Evolutionary conservation across 2,113 vertebrate genomes (phyloP), one percentile per base, ranked within the genome.

Genomic region (Diadophis punctatus): DNA sequence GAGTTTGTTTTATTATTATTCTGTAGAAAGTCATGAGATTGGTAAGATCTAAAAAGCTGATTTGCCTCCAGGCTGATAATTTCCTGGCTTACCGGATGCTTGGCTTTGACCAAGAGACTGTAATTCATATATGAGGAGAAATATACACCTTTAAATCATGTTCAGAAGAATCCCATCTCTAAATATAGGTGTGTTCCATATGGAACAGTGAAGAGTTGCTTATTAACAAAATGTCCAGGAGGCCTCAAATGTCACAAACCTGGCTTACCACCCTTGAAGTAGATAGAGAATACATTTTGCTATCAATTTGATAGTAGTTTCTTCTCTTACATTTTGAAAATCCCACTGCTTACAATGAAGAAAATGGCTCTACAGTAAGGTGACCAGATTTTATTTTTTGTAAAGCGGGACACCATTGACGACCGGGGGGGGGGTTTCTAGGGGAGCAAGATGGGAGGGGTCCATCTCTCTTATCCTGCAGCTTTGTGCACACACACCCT

Each of bases 1-100:
- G 91, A 5, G 74, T 92, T 94, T 90, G 11, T 16, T 88, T 85
- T 93, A 91, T 56, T 93, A 90, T 60, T 23, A 49, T 27, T 85
- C 12, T 85, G 49, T 60, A 90, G 93, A 91, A 91, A 23, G 9
- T 74, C 84, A 52, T 4, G 22, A 92, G 43, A 20, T 25, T 27
- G 92, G 74, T 9, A 86, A 49, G 52, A 39, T 49, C 56, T n/a
- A 56, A 51, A 12, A 27, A 85, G 23, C 25, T 85, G 25, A 25
- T 43, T 63, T 48, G 39, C 18, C 27, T 80, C 51, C 30, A 11
- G 51, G 18, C 30, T 56, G 87, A 3, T 49, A 39, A 80, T 30
- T 90, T 27, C 22, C 46, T 87, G 4, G 3, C 22, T 68, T 86
- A 89, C 12, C 22, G 39, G 22, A n/a, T 80, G 20, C 30, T 92